Base-by-base conservation (phyloP, 2,888 invertebrate species). In the Theodoxus fluviatilis region DNA sequence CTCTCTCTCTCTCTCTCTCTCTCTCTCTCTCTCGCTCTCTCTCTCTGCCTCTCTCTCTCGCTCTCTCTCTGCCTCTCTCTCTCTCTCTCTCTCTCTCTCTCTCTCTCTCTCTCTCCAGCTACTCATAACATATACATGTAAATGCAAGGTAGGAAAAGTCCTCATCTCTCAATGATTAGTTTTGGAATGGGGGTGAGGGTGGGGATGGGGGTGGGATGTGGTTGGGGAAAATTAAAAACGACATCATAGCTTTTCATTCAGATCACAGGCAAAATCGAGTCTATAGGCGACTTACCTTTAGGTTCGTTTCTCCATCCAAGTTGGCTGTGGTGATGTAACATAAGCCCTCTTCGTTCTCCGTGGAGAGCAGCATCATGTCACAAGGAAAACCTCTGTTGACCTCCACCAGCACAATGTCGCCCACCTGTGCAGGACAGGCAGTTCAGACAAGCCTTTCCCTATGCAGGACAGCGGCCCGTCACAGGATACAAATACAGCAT, bases 251-350 rank as follows among this genome's bases (percentile, higher is more conserved):
- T 15, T 33, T 35, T 3, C 22, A 38, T 31, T 67, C 25, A 18
- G 7, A 28, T 12, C 28, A 18, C 15, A 15, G 40, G 33, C 38
- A 61, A 25, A 68, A 37, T 18, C n/a, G 55, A 38, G 6, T 4
- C 28, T 28, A 18, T 15, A 7, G 12, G 6, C n/a, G 6, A 31
- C 68, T 28, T 71, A 92, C 92, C 89, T 93, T 93, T 63, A 93
- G 87, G 82, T 93, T 93, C 1, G 93, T 93, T 87, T 93, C 93
- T 0, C 94, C 94, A 81, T 94, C 94, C 61, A 94, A 89, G 87
- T 94, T 94, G n/a, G 94, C 93, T 0, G 94, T 94, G 38, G 93
- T 94, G 61, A 94, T 90, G 85, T 90, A 92, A 82, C 94, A 94
- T 78, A 91, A 91, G 0, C 92, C 92, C 71, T 90, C 90, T 1